These are phyloP conservation scores for Allophyes oxyacanthae DNA, from an alignment of 2,888 invertebrate genomes.

Conservation along the genomic window DNA sequence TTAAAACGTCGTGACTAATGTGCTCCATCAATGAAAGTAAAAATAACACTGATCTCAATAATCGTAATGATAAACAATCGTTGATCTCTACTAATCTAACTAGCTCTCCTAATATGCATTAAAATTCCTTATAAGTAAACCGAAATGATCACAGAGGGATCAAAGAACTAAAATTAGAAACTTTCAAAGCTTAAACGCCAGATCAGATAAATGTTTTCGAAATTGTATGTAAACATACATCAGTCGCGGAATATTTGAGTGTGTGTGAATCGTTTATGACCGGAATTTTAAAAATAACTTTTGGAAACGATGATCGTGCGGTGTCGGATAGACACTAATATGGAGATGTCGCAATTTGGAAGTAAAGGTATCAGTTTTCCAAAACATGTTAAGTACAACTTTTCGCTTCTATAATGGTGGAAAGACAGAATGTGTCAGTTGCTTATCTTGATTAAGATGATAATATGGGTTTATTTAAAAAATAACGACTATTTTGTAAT, in stretches of 20 bases:
- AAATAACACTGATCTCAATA: constrained; percentile 22
- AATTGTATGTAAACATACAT: constrained; percentile 77
- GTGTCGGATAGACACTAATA: constrained; percentile 23
- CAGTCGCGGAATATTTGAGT: constrained; percentile 60
- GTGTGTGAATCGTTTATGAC: constrained; percentile 65
- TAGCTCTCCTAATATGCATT: constrained; percentile 51
- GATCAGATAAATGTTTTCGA: constrained; percentile 75
- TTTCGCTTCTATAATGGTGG: neutral
- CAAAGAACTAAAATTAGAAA: constrained; percentile 78
- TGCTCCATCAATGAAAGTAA: constrained; percentile 4
- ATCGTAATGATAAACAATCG: constrained; percentile 39
- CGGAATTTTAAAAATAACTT: constrained; percentile 58
- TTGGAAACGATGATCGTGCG: constrained; percentile 16
- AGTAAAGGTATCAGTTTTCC: constrained; percentile 20
- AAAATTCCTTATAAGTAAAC: constrained; percentile 68
- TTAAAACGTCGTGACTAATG: too few species aligned
- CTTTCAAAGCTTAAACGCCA: constrained; percentile 69
- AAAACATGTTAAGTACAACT: constrained; percentile 9
- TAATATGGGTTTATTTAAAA: too few species aligned
- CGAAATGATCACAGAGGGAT: constrained; percentile 67
- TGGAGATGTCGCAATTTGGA: constrained; percentile 21
- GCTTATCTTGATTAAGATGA: neutral
- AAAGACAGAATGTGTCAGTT: neutral
- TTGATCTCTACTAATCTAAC: constrained; percentile 42
- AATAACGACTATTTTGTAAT: too few species aligned